These are phyloP conservation scores for Linnaemya tessellans DNA, from an alignment of 2,888 invertebrate genomes.

Conservation along the genomic window DNA sequence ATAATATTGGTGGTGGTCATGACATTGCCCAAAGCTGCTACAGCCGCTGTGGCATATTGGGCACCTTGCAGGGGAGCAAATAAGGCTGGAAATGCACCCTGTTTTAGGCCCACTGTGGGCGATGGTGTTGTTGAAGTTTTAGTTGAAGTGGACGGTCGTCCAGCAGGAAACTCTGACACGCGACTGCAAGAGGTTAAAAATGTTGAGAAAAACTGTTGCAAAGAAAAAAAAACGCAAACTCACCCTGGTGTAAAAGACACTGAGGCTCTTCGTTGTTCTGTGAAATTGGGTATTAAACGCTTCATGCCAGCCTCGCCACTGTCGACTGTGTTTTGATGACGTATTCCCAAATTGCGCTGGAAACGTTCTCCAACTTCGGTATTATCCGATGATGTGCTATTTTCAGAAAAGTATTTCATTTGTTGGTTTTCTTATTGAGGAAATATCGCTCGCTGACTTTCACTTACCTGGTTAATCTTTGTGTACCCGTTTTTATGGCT, in stretches of 20 bases:
- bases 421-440: neutral
- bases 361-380: slow-evolving; percentile 87
- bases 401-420: neutral
- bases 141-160: slow-evolving; percentile 68
- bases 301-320: slow-evolving; percentile 85
- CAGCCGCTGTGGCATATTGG: slow-evolving; percentile 62
- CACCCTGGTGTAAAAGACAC: slow-evolving; percentile 82
- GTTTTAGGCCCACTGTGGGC: slow-evolving; percentile 74
- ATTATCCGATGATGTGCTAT: slow-evolving; percentile 86
- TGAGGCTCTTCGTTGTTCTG: slow-evolving; percentile 82
- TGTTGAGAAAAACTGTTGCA: neutral
- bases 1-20: slow-evolving; percentile 63
- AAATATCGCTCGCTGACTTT: neutral
- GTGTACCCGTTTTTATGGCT: slow-evolving; percentile 72
- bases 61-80: slow-evolving; percentile 72
- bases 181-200: slow-evolving; percentile 70
- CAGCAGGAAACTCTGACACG: slow-evolving; percentile 77
- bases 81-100: slow-evolving; percentile 70
- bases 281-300: slow-evolving; percentile 79
- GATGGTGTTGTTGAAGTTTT: slow-evolving; percentile 76
- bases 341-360: slow-evolving; percentile 86
- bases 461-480: slow-evolving; percentile 77
- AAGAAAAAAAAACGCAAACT: neutral
- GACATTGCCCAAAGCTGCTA: slow-evolving; percentile 57
- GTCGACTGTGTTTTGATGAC: slow-evolving; percentile 88